A percentile compares a stretch with the other conserved stretches of the same genome.
phyloP scores from a whole-genome alignment of 1,140 invertebrate genomes.

The Polyergus mexicanus region DNA sequence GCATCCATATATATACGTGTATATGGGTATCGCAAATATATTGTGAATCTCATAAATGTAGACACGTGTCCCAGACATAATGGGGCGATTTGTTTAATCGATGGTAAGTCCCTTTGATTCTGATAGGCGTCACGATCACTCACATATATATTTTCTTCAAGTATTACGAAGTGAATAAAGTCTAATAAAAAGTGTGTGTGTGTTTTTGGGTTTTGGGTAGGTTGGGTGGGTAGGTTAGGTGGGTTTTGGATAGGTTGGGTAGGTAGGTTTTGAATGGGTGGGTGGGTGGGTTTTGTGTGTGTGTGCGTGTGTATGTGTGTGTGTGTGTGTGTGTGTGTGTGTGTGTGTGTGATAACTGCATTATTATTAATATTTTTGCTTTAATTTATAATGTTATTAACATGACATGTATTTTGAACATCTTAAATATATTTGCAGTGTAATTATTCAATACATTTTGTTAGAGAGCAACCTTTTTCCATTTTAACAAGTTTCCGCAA shows the following conservation, averaged over 20 bases:
- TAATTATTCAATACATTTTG: not conserved
- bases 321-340: no score
- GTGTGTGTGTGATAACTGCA: not conserved
- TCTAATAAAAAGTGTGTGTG: no score
- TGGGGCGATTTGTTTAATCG: constrained; percentile 80
- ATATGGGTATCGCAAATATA: constrained; percentile 27
- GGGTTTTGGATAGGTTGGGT: no score
- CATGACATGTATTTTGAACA: not conserved
- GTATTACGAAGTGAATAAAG: not conserved
- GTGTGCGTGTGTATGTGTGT: no score
- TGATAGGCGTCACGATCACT: constrained; percentile 64
- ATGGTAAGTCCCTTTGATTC: constrained; percentile 76
- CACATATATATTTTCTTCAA: constrained; percentile 37
- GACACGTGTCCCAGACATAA: constrained; percentile 45
- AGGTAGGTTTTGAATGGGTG: no score
- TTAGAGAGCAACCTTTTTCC: not conserved
- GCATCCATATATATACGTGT: no score
- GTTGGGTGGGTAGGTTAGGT: no score
- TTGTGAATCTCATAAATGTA: constrained; percentile 44
- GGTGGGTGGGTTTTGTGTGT: no score
- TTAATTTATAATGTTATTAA: not conserved
- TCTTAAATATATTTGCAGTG: not conserved
- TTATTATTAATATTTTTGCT: constrained; percentile 23
- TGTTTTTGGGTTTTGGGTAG: no score
- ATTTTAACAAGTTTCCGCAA: constrained; percentile 30